Evolutionary conservation across 2,113 vertebrate species (phyloP), one percentile per base, ranked within the genome.

Genomic region (Leucosticte australis): DNA sequence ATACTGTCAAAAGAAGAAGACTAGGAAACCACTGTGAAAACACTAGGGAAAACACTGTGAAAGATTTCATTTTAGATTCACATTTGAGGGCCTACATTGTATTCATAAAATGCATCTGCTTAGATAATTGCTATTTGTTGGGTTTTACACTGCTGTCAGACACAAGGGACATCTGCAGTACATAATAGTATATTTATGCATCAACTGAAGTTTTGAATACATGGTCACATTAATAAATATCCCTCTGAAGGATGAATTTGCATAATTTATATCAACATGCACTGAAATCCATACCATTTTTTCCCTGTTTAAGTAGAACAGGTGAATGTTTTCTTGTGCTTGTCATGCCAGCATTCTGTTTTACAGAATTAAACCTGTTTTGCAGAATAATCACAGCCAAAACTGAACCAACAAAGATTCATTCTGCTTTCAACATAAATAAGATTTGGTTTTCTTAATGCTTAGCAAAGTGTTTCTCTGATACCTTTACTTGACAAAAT

Each of bases 171-270:
- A 96, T 80, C 70, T 92, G 88, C 63, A 83, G 50, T n/a, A 69
- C n/a, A 52, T 80, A 92, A 88, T 47, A 70, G 59, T 49, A 21
- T 77, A 90, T 85, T 92, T 92, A 92, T 81, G 35, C 68, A 60
- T 84, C 62, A 76, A 69, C 31, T 76, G 50, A 91, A 87, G 28
- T 85, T 96, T 87, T 71, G 68, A 78, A 96, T 93, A 94, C 73
- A 81, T 35, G 11, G 13, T 31, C 41, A 30, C 26, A 91, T 67
- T 90, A 91, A 92, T 87, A 87, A 94, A 95, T 90, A 94, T 74
- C 42, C 22, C 3, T 6, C 33, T 77, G 37, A 88, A 87, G 55
- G 26, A 64, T 80, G 24, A 86, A 83, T 93, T 90, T 77, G 14
- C 53, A 47, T 83, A 63, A 83, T 93, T 95, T 83, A 75, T 75